phyloP scores from a whole-genome alignment of 2,113 vertebrate genomes.

The Phyllostomus hastatus region DNA sequence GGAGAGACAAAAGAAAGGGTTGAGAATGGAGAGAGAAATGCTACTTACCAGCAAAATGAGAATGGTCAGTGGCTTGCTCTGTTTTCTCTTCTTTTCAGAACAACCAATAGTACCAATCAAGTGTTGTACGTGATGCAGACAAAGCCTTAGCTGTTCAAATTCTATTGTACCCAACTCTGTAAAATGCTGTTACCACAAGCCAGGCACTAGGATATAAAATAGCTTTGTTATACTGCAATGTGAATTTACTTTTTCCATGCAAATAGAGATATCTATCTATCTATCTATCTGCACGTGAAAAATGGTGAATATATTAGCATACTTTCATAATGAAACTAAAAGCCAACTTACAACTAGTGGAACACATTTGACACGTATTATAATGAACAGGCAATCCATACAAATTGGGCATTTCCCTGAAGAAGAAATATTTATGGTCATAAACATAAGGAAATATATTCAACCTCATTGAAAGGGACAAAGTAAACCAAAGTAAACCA shows the following conservation, averaged over 20 bases:
- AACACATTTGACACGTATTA: neutral
- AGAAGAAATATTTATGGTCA: neutral
- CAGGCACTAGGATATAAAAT: neutral
- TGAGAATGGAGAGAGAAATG: neutral
- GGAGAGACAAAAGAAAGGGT: neutral
- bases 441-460: neutral
- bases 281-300: neutral
- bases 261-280: neutral
- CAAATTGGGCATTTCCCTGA: neutral
- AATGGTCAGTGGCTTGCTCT: neutral
- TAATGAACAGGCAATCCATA: neutral
- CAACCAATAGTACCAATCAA: neutral
- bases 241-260: neutral
- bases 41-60: neutral
- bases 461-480: neutral
- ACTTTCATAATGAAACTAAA: constrained; percentile 20
- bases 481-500: neutral
- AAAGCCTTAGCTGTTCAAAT: neutral
- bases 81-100: constrained; percentile 10
- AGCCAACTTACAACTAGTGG: neutral
- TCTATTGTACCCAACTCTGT: neutral
- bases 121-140: neutral
- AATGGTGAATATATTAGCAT: neutral
- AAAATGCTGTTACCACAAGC: neutral
- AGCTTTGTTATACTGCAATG: neutral